Evolutionary conservation across 2,888 invertebrate species (phyloP).

Genomic region (Scaptomyza cyrtandrae): DNA sequence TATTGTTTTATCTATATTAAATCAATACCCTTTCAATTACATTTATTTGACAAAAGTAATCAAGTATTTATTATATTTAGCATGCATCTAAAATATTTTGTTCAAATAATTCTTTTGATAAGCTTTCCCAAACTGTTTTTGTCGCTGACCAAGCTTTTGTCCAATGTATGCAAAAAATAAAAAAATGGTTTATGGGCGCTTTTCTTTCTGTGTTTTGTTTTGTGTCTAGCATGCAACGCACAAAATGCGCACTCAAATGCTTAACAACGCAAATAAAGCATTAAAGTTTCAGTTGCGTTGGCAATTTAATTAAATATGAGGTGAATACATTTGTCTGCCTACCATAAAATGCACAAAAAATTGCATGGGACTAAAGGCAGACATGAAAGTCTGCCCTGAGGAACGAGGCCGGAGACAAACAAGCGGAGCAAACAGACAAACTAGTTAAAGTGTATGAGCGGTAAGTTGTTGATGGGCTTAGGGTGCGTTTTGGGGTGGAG

Average conservation of each 20-base stretch:
- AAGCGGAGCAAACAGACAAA: slow-evolving; percentile 67
- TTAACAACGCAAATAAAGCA: slow-evolving; percentile 73
- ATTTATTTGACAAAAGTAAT: neutral
- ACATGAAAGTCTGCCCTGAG: slow-evolving; percentile 8
- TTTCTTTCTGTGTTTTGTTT: neutral
- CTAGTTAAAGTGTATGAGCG: slow-evolving; percentile 64
- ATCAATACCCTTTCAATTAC: neutral
- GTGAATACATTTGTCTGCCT: slow-evolving; percentile 60
- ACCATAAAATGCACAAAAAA: slow-evolving; percentile 65
- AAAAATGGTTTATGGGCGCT: neutral
- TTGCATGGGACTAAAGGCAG: slow-evolving; percentile 56
- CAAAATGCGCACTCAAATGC: slow-evolving; percentile 39
- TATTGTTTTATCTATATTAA: too few relatives aligned
- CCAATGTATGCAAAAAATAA: neutral
- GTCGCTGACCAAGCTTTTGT: neutral
- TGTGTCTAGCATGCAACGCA: slow-evolving; percentile 37
- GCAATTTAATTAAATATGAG: slow-evolving; percentile 78
- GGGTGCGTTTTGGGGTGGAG: neutral
- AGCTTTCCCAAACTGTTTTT: neutral
- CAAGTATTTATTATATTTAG: neutral
- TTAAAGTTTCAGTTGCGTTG: slow-evolving; percentile 65
- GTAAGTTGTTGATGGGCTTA: neutral
- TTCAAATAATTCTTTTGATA: neutral
- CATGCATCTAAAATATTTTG: neutral
- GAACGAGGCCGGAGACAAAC: slow-evolving; percentile 40